Percentiles rank a stretch among this genome's conserved stretches.
These are phyloP conservation scores for Anneissia japonica DNA, from an alignment of 35 echinoderm and acorn worm genomes.

Conservation along the genomic window DNA sequence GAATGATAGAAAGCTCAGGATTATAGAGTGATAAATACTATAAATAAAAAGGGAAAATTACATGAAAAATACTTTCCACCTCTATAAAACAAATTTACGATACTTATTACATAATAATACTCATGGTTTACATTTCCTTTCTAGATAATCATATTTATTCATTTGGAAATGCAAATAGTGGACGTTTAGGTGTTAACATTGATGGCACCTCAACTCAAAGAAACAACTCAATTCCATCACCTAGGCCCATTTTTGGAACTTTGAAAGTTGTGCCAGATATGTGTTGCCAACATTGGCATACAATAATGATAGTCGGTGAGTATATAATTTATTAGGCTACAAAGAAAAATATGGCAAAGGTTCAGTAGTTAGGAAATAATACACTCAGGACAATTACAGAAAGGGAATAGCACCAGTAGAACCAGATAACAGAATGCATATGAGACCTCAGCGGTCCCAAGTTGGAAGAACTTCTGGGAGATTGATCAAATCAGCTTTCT, in stretches of 20 bases:
- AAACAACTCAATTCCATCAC: constrained; percentile 55
- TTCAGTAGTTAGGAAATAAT: neutral
- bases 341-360: neutral
- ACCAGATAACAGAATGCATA: neutral
- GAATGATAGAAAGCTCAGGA: no score
- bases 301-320: constrained; percentile 84
- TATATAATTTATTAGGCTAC: no score
- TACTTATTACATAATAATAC: no score
- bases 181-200: constrained; percentile 56
- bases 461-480: no score
- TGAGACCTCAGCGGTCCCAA: no score
- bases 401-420: neutral
- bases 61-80: no score
- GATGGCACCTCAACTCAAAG: constrained; percentile 25
- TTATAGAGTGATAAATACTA: no score
- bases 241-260: constrained; percentile 80
- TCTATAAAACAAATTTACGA: no score
- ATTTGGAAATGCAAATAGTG: constrained; percentile 78
- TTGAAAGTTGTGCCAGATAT: constrained; percentile 84
- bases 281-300: constrained; percentile 79
- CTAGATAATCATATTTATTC: constrained; percentile 94
- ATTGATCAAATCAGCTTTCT: no score
- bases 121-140: neutral
- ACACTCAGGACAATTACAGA: neutral
- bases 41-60: no score